Percentiles rank a stretch among this genome's conserved stretches.
Evolutionary conservation across 2,888 invertebrate species (phyloP).

Genomic region (Willowsia nigromaculata): DNA sequence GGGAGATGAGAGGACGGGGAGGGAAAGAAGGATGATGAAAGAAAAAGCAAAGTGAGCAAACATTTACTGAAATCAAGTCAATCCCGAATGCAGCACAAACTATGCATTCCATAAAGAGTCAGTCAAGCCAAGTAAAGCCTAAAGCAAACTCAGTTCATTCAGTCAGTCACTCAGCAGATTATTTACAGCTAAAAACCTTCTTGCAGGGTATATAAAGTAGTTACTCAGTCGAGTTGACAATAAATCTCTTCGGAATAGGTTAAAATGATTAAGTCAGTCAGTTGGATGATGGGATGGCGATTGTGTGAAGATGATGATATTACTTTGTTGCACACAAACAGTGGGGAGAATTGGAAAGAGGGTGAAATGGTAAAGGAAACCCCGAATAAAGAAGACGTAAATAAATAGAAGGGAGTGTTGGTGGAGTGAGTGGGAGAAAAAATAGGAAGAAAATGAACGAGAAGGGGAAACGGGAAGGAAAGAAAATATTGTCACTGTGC

Average conservation of each 20-base stretch:
- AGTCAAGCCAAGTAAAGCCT: neutral
- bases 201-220: slow-evolving; percentile 41
- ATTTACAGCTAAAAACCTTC: slow-evolving; percentile 50
- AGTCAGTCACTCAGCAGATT: slow-evolving; percentile 33
- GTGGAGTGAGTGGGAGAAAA: slow-evolving; percentile 70
- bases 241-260: slow-evolving; percentile 68
- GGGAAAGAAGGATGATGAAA: slow-evolving; percentile 26
- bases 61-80: slow-evolving; percentile 68
- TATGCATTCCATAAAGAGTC: neutral
- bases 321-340: slow-evolving; percentile 8
- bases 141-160: slow-evolving; percentile 20
- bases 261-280: slow-evolving; percentile 70
- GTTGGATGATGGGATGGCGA: slow-evolving; percentile 79
- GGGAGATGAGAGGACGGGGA: slow-evolving; percentile 7
- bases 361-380: slow-evolving; percentile 77
- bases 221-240: slow-evolving; percentile 66
- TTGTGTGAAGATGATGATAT: slow-evolving; percentile 79
- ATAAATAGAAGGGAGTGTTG: slow-evolving; percentile 63
- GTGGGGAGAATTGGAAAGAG: slow-evolving; percentile 75
- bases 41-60: slow-evolving; percentile 63
- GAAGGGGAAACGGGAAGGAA: slow-evolving; percentile 79
- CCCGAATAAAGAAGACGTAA: slow-evolving; percentile 66
- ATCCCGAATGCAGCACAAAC: slow-evolving; percentile 3
- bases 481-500: slow-evolving; percentile 69
- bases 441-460: slow-evolving; percentile 69